Evolutionary conservation across 2,888 invertebrate species (phyloP).

Genomic region (Chouioia cunea): DNA sequence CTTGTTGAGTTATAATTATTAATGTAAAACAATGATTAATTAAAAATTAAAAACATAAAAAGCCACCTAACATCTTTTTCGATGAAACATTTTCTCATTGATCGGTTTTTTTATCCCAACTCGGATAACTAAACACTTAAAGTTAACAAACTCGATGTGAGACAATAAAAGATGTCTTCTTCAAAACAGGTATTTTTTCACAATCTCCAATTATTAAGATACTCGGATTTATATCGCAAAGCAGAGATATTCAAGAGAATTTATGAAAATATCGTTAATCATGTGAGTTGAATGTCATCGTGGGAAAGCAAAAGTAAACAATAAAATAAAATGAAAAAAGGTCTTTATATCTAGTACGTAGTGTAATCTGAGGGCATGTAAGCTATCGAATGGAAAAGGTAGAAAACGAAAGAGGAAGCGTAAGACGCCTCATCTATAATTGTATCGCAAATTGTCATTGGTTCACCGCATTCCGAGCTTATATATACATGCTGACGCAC

Average conservation of each 20-base stretch:
- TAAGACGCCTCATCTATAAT: constrained; percentile 47
- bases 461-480: constrained; percentile 47
- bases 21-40: too few relatives aligned
- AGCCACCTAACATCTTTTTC: constrained; percentile 3
- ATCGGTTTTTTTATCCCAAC: constrained; percentile 9
- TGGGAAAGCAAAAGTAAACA: background rate
- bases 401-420: constrained; percentile 23
- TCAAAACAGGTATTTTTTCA: constrained; percentile 17
- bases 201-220: constrained; percentile 19
- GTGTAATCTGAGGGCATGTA: background rate
- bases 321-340: background rate
- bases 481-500: constrained; percentile 34
- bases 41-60: background rate
- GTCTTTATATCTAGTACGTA: constrained; percentile 33
- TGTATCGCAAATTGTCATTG: constrained; percentile 50
- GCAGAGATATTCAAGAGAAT: constrained; percentile 17
- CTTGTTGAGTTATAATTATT: too few relatives aligned
- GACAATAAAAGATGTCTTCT: constrained; percentile 34
- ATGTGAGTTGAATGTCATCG: constrained; percentile 31
- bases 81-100: background rate
- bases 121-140: constrained; percentile 4
- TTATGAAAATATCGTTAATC: constrained; percentile 40
- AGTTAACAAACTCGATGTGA: background rate
- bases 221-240: constrained; percentile 28
- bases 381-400: constrained; percentile 9